A percentile compares a stretch with the other conserved stretches of the same genome.
Conservation (phyloP, 2,797 vertebrate genomes). For the Peromyscus eremicus region DNA sequence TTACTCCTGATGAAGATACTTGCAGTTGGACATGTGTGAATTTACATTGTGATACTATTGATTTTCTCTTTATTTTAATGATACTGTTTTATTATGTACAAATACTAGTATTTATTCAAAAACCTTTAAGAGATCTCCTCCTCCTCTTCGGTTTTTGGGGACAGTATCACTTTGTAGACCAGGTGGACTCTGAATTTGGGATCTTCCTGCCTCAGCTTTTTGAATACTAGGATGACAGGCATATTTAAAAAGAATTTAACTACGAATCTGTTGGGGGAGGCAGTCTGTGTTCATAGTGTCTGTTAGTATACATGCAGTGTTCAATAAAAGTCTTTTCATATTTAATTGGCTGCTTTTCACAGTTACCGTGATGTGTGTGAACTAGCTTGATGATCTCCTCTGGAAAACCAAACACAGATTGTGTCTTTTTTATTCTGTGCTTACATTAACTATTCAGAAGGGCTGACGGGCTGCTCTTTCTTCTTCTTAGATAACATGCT, state of each 20-base stretch:
- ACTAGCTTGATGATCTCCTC: neutral
- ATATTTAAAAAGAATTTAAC: neutral
- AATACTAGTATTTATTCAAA: constrained; percentile 52
- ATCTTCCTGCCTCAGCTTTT: neutral
- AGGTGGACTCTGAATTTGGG: neutral
- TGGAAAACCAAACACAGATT: constrained; percentile 12
- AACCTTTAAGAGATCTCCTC: neutral
- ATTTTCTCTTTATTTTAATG: constrained; percentile 57
- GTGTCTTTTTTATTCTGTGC: constrained; percentile 13
- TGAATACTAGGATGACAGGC: neutral
- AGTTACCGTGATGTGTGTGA: neutral
- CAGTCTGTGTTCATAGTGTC: neutral
- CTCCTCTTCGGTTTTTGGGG: neutral
- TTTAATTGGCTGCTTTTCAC: constrained; percentile 36
- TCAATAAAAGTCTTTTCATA: neutral
- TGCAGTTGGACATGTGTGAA: neutral
- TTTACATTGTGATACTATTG: constrained; percentile 32
- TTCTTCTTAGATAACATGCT: constrained; percentile 94
- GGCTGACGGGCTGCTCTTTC: constrained; percentile 63
- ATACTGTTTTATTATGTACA: constrained; percentile 43
- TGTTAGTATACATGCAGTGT: neutral
- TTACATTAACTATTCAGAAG: constrained; percentile 49
- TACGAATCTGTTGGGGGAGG: neutral
- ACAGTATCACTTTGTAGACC: neutral
- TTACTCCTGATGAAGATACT: constrained; percentile 36